Evolutionary conservation across 2,797 vertebrate genomes (phyloP), one percentile per base, ranked within the genome.

Genomic region (Melanotaenia nigrans): DNA sequence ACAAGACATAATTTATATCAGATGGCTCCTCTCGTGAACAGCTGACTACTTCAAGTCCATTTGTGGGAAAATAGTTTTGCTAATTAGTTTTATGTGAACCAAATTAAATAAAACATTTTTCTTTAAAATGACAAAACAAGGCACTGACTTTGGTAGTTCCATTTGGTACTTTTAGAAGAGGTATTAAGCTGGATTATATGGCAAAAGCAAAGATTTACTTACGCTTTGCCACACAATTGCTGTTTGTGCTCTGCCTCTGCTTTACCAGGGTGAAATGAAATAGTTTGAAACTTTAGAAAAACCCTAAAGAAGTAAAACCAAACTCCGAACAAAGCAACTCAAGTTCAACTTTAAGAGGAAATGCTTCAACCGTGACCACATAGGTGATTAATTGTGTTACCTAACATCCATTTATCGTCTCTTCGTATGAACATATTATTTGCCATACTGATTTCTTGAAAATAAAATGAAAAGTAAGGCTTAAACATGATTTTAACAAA

Each of bases 1-100:
- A 6, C 2, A 62, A 1, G 1, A 11, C 56, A 24, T 45, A 5
- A 1, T 49, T 65, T 73, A 62, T 18, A 57, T 78, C 18, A 74
- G 25, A 45, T 51, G 2, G 7, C n/a, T 78, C 25, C 13, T 70
- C 5, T 16, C 35, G 8, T 40, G 1, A 61, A 42, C 40, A 16
- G 40, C 40, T 42, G 40, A 16, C 11, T 45, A 51, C 1, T 24
- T 61, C 3, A 57, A 6, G 38, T 18, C 40, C 12, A 71, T 58
- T 2, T 10, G 24, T 47, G 57, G 12, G 32, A 35, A 45, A 42
- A 62, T 40, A 45, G 42, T 45, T 45, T 20, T 20, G 3, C 42
- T 11, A 53, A 24, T 53, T 53, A 53, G 49, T 22, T 53, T 54
- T 24, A 28, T 6, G 53, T 13, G 13, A 28, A 25, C 25, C 24